Evolutionary conservation across 2,113 vertebrate species (phyloP).

Genomic region (Capra hircus): DNA sequence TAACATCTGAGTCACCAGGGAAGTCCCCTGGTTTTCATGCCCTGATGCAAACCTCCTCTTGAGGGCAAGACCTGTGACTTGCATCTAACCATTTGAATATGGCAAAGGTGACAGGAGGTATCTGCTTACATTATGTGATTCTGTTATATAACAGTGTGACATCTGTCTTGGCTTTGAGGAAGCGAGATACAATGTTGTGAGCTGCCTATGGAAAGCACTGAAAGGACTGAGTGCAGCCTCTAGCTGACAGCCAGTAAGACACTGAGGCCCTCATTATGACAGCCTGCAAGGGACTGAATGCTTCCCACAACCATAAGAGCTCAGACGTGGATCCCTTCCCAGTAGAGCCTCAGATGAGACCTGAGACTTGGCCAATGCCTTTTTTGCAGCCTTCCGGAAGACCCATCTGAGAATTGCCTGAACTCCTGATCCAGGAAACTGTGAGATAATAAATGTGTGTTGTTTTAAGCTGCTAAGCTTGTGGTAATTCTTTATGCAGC

Average conservation of each 20-base stretch:
- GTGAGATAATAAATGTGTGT: background rate
- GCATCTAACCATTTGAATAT: background rate
- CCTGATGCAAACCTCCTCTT: background rate
- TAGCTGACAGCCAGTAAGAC: background rate
- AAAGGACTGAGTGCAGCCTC: background rate
- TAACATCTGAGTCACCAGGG: background rate
- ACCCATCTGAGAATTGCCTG: background rate
- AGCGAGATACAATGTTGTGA: background rate
- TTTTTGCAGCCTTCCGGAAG: background rate
- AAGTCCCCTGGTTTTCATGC: background rate
- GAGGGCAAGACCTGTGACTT: background rate
- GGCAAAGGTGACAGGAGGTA: background rate
- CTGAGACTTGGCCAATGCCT: background rate
- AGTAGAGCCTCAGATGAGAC: background rate
- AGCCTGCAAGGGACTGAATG: background rate
- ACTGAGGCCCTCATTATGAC: background rate
- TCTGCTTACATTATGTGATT: background rate
- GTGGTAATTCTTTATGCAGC: background rate
- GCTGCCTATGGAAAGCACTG: background rate
- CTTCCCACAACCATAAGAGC: background rate
- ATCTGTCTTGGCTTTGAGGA: background rate
- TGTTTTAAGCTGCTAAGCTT: background rate
- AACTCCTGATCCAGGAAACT: background rate
- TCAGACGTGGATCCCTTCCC: background rate
- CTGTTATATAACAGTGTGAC: background rate